phyloP scores from a whole-genome alignment of 2,797 vertebrate species.

The Cuniculus paca region DNA sequence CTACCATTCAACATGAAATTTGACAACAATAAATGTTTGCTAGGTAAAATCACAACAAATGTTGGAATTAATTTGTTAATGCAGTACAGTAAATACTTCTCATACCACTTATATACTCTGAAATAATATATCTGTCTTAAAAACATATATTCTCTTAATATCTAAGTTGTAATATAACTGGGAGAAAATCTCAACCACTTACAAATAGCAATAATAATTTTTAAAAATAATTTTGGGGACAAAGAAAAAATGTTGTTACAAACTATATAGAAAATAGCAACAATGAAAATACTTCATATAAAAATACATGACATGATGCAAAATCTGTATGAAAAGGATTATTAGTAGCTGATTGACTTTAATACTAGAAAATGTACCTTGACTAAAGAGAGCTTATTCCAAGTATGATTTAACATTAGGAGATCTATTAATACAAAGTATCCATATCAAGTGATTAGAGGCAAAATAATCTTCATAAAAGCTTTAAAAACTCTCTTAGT shows the following conservation, averaged over 20 bases:
- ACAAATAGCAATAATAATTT: neutral
- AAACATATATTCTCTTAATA: slow-evolving; percentile 36
- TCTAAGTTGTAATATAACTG: neutral
- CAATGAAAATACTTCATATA: neutral
- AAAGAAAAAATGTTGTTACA: slow-evolving; percentile 33
- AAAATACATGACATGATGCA: neutral
- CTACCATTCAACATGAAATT: neutral
- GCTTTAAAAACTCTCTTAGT: neutral
- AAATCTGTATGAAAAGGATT: slow-evolving; percentile 48
- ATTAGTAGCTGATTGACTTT: neutral
- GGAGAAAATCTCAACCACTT: slow-evolving; percentile 7
- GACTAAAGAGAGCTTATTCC: slow-evolving; percentile 31
- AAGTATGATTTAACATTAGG: slow-evolving; percentile 54
- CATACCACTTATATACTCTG: neutral
- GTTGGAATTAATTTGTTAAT: neutral
- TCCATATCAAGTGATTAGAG: slow-evolving; percentile 40
- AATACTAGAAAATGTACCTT: slow-evolving; percentile 46
- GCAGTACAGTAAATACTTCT: neutral
- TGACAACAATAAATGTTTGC: neutral
- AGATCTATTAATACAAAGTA: slow-evolving; percentile 50
- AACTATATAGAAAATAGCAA: neutral
- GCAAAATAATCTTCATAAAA: slow-evolving; percentile 41
- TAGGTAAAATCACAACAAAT: neutral
- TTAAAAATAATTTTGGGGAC: slow-evolving; percentile 51
- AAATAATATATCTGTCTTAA: slow-evolving; percentile 9